phyloP scores from a whole-genome alignment of 2,797 vertebrate species.

The Tangara arthus region DNA sequence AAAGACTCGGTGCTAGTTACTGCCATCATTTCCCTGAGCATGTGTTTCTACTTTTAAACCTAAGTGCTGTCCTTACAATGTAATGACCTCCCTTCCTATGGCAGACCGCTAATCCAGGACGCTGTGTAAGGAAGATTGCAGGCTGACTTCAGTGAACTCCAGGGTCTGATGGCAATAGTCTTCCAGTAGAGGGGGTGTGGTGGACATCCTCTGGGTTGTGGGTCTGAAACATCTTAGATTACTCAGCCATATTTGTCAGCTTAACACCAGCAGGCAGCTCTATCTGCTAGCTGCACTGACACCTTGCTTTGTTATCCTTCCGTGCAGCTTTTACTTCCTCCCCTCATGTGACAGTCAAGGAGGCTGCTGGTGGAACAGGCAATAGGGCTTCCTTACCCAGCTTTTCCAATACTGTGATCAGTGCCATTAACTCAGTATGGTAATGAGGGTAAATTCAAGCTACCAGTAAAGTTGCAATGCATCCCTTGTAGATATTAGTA shows the following conservation, averaged over 20 bases:
- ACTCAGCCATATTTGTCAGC: slow-evolving; percentile 82
- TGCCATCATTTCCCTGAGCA: not conserved
- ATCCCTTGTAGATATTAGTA: not conserved
- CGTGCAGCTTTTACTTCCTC: not conserved
- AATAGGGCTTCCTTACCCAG: not conserved
- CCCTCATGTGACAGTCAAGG: not conserved
- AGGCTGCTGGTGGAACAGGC: not conserved
- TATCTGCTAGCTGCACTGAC: not conserved
- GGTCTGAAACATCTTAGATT: slow-evolving; percentile 77
- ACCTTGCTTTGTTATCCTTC: slow-evolving; percentile 24
- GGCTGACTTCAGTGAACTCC: not conserved
- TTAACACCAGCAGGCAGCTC: slow-evolving; percentile 80
- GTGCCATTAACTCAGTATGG: not conserved
- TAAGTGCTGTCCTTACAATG: not conserved
- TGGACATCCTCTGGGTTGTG: slow-evolving; percentile 17
- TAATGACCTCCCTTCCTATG: not conserved
- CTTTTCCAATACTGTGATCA: not conserved
- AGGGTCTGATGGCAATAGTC: not conserved
- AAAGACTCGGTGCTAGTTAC: not conserved
- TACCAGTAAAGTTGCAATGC: not conserved
- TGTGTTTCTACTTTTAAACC: not conserved
- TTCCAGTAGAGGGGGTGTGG: slow-evolving; percentile 64
- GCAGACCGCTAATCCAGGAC: not conserved
- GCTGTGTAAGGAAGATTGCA: not conserved
- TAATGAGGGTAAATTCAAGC: not conserved